A percentile compares a stretch with the other conserved stretches of the same genome.
Evolutionary conservation across 2,797 vertebrate species (phyloP).

Genomic region (Paedocypris micromegethes): DNA sequence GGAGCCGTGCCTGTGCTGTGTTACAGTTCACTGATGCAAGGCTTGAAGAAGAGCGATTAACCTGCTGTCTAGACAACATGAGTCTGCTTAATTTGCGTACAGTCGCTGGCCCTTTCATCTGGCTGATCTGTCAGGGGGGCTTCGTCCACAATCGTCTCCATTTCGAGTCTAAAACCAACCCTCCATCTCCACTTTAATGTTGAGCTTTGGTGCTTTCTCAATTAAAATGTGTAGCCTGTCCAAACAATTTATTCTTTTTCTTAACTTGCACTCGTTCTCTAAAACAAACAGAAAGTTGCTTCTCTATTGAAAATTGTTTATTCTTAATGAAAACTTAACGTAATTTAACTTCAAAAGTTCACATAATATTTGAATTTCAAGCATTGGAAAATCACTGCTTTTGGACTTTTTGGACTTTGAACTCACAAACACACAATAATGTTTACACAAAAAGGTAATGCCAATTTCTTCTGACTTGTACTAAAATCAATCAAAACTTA

Average conservation of each 20-base stretch:
- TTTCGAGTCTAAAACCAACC: slow-evolving; percentile 10
- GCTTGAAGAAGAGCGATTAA: slow-evolving; percentile 46
- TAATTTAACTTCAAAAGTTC: too few relatives aligned
- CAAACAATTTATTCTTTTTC: slow-evolving; percentile 4
- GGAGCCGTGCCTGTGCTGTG: slow-evolving; percentile 27
- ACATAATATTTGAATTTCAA: too few relatives aligned
- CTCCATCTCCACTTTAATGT: slow-evolving; percentile 4
- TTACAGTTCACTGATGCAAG: slow-evolving; percentile 42
- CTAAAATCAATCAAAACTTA: too few relatives aligned
- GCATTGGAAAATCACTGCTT: too few relatives aligned
- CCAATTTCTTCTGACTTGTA: too few relatives aligned
- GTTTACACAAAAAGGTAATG: too few relatives aligned
- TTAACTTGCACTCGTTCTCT: slow-evolving; percentile 3
- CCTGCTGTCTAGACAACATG: slow-evolving; percentile 53
- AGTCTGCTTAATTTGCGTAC: slow-evolving; percentile 50
- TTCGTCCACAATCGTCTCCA: slow-evolving; percentile 31
- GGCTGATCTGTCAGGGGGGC: slow-evolving; percentile 35
- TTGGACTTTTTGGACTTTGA: too few relatives aligned
- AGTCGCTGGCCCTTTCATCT: slow-evolving; percentile 50
- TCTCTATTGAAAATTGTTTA: too few relatives aligned
- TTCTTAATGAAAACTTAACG: too few relatives aligned
- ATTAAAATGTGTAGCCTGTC: not conserved
- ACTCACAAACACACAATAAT: too few relatives aligned
- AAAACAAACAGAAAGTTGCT: too few relatives aligned
- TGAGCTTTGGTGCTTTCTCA: slow-evolving; percentile 1